Evolutionary conservation across 2,113 vertebrate species (phyloP).

Genomic region (Ophthalmolycus amberensis): DNA sequence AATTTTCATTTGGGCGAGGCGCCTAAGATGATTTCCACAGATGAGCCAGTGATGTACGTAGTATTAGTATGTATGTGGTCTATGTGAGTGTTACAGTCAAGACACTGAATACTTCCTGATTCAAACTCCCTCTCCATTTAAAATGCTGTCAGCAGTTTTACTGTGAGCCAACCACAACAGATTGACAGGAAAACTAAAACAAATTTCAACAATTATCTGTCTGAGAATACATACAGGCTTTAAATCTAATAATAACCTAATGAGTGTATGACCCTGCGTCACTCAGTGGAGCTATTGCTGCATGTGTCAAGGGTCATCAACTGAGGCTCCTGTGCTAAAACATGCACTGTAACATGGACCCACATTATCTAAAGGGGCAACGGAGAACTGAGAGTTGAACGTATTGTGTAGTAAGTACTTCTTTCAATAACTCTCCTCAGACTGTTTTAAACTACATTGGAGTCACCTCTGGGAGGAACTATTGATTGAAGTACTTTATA

Average conservation of each 20-base stretch:
- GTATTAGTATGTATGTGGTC: too few relatives aligned
- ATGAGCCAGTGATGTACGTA: neutral
- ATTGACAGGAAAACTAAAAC: slow-evolving; percentile 5
- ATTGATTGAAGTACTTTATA: neutral
- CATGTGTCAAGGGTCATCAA: neutral
- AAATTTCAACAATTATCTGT: neutral
- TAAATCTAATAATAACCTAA: neutral
- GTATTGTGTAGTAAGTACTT: neutral
- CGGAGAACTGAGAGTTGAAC: neutral
- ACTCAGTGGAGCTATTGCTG: neutral
- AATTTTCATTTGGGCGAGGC: neutral
- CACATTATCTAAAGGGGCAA: neutral
- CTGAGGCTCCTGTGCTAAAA: neutral
- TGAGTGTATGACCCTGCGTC: neutral
- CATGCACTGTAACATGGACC: neutral
- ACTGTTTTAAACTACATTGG: neutral
- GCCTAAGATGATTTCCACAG: neutral
- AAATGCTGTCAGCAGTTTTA: too few relatives aligned
- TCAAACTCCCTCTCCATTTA: neutral
- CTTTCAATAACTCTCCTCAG: neutral
- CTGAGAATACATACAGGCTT: neutral
- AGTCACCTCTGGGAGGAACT: neutral
- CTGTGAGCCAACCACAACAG: too few relatives aligned
- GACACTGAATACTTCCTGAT: neutral
- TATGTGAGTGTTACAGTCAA: neutral